phyloP scores from a whole-genome alignment of 2,797 vertebrate genomes.

The Crenichthys baileyi region DNA sequence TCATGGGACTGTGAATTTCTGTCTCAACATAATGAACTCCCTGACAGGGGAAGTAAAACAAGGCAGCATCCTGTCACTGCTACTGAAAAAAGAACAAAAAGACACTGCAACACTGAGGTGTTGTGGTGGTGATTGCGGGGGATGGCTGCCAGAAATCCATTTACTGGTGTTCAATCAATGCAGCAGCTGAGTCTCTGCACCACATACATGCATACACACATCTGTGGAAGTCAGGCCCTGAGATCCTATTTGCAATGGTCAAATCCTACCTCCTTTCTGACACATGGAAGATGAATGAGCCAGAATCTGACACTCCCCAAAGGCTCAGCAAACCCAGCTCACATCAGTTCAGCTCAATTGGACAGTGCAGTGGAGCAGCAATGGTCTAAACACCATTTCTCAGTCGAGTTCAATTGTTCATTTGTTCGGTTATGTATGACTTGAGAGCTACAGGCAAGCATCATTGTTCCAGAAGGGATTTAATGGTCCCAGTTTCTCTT shows the following conservation, averaged over 20 bases:
- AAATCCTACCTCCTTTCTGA: slow-evolving; percentile 15
- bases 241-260: slow-evolving; percentile 21
- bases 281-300: slow-evolving; percentile 43
- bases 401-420: slow-evolving; percentile 25
- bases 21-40: slow-evolving; percentile 55
- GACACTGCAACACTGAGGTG: slow-evolving; percentile 11
- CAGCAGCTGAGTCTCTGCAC: slow-evolving; percentile 41
- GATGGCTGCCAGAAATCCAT: slow-evolving; percentile 31
- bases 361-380: slow-evolving; percentile 27
- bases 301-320: slow-evolving; percentile 9
- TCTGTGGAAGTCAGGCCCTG: slow-evolving; percentile 4
- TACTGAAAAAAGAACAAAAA: slow-evolving; percentile 12
- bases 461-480: slow-evolving; percentile 12
- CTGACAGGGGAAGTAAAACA: slow-evolving; percentile 57
- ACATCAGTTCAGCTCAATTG: slow-evolving; percentile 34
- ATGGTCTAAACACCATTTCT: slow-evolving; percentile 27
- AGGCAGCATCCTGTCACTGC: slow-evolving; percentile 33
- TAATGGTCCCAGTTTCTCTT: slow-evolving; percentile 27
- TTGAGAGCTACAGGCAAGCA: slow-evolving; percentile 16
- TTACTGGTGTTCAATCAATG: slow-evolving; percentile 52
- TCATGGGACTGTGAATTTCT: slow-evolving; percentile 50
- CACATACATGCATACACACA: slow-evolving; percentile 9
- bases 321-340: slow-evolving; percentile 27
- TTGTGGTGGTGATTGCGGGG: slow-evolving; percentile 33
- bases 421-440: slow-evolving; percentile 31